Evolutionary conservation across 2,797 vertebrate species (phyloP).

Genomic region (Neosalanx taihuensis): DNA sequence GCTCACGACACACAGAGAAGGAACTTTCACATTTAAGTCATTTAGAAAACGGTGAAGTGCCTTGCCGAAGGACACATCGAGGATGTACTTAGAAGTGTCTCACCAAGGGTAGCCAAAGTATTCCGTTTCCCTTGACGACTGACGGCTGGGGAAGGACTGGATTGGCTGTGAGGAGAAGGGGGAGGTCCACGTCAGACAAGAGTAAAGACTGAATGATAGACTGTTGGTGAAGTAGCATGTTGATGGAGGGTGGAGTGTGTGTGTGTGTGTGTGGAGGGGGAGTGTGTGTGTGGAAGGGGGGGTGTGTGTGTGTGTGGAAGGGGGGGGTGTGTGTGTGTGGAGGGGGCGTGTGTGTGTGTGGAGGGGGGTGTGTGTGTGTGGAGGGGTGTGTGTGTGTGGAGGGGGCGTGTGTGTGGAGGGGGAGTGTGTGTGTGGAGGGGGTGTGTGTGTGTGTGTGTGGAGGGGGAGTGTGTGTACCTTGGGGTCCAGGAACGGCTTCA

Average conservation of each 20-base stretch:
- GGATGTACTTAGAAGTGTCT: slow-evolving; percentile 38
- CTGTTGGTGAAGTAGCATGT: background rate
- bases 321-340: no score
- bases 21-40: no score
- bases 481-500: slow-evolving; percentile 93
- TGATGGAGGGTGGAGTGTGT: background rate
- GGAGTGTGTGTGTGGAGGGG: no score
- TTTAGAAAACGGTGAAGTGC: no score
- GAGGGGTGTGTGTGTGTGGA: no score
- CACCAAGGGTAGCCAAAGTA: slow-evolving; percentile 92
- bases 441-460: background rate
- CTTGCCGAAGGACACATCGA: no score
- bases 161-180: slow-evolving; percentile 60
- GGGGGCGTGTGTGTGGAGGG: background rate
- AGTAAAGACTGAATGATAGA: background rate
- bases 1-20: background rate
- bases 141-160: slow-evolving; percentile 81
- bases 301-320: no score
- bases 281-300: no score
- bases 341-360: no score
- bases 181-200: slow-evolving; percentile 10
- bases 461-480: slow-evolving; percentile 71
- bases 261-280: background rate
- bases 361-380: no score
- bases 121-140: slow-evolving; percentile 85